A percentile compares a stretch with the other conserved stretches of the same genome.
phyloP scores from a whole-genome alignment of 2,888 invertebrate species.

The Lymantria monacha region DNA sequence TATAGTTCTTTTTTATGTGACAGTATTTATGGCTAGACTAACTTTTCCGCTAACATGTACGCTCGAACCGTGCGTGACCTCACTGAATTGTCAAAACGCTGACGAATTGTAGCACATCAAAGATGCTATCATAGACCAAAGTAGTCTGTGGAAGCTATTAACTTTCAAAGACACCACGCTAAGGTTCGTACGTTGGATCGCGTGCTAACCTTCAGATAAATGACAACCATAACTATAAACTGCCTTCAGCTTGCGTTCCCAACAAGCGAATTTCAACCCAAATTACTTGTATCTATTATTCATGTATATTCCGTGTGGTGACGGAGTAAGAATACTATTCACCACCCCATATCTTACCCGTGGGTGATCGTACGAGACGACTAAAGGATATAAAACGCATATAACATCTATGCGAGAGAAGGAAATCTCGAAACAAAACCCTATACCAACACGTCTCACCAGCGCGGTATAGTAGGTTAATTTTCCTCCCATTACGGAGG shows the following conservation, averaged over 20 bases:
- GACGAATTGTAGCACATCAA: slow-evolving; percentile 17
- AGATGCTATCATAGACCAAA: background rate
- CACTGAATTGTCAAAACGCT: slow-evolving; percentile 19
- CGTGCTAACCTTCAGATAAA: slow-evolving; percentile 27
- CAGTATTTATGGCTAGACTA: no score
- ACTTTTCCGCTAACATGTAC: no score
- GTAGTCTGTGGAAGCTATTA: slow-evolving; percentile 28
- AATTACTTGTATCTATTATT: background rate
- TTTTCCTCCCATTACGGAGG: no score
- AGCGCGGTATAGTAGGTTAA: no score
- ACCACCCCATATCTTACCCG: no score
- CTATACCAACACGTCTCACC: no score
- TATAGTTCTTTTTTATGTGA: no score
- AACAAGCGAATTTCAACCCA: slow-evolving; percentile 16
- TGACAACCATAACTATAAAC: slow-evolving; percentile 29
- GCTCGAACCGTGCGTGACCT: slow-evolving; percentile 12
- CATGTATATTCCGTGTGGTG: background rate
- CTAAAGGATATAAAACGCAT: no score
- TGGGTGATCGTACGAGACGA: no score
- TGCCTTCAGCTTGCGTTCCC: slow-evolving; percentile 26
- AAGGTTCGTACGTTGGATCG: slow-evolving; percentile 31
- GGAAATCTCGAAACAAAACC: no score
- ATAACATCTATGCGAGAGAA: no score
- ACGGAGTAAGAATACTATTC: no score
- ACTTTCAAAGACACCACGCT: slow-evolving; percentile 20